Evolutionary conservation across 2,888 invertebrate species (phyloP).

Genomic region (Eristalis tenax): DNA sequence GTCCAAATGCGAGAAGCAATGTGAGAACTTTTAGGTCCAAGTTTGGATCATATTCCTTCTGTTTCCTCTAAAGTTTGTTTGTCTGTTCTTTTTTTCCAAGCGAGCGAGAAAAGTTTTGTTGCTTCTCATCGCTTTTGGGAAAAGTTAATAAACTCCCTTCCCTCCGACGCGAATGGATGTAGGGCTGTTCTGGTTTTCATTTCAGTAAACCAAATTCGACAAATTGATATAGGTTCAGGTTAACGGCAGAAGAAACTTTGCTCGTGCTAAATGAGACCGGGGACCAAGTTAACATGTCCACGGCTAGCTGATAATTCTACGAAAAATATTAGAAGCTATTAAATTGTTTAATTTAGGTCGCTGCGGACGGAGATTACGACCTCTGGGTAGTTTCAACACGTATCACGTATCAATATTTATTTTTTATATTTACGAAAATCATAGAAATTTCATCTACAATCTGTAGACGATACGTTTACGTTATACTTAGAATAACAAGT

Average conservation of each 20-base stretch:
- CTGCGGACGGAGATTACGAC: too few relatives aligned
- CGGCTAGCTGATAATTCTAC: slow-evolving; percentile 18
- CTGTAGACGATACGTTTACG: too few relatives aligned
- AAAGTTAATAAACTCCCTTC: slow-evolving; percentile 44
- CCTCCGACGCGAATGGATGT: slow-evolving; percentile 16
- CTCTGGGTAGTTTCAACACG: too few relatives aligned
- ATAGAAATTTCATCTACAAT: too few relatives aligned
- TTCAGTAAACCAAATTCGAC: slow-evolving; percentile 51
- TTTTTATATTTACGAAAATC: too few relatives aligned
- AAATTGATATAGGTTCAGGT: slow-evolving; percentile 62
- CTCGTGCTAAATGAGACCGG: slow-evolving; percentile 11
- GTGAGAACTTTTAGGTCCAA: slow-evolving; percentile 54
- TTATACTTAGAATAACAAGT: too few relatives aligned
- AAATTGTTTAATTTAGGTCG: neutral
- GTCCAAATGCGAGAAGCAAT: slow-evolving; percentile 50
- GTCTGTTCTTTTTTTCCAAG: neutral
- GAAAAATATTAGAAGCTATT: neutral
- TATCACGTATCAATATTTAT: too few relatives aligned
- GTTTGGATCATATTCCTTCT: slow-evolving; percentile 44
- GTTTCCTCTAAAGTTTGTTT: slow-evolving; percentile 24
- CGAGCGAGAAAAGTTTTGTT: slow-evolving; percentile 47
- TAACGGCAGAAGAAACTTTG: slow-evolving; percentile 37
- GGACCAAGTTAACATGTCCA: slow-evolving; percentile 30
- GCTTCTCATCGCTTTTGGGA: slow-evolving; percentile 45
- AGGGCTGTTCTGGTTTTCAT: slow-evolving; percentile 64